Evolutionary conservation across 1,140 invertebrate genomes (phyloP).

Genomic region (Cyphomyrmex costatus): DNA sequence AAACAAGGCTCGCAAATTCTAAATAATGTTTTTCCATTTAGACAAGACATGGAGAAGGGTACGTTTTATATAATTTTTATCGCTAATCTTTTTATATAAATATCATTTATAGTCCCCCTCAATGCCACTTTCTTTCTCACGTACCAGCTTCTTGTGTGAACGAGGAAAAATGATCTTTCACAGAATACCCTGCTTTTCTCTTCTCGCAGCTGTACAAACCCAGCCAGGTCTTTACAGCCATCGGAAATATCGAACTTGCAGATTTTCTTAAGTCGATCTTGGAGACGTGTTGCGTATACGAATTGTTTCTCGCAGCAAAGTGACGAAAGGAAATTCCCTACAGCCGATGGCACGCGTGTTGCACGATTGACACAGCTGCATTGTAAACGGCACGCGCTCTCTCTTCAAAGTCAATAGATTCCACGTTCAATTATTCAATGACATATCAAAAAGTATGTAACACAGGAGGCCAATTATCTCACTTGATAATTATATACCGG

Average conservation of each 20-base stretch:
- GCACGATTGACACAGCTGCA: background rate
- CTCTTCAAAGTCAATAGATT: conserved; percentile 12
- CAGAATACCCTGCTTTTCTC: background rate
- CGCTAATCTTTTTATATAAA: conserved; percentile 13
- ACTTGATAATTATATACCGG: background rate
- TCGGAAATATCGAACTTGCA: background rate
- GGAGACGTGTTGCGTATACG: background rate
- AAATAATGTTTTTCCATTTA: conserved; percentile 13
- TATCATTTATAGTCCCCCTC: background rate
- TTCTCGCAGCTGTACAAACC: background rate
- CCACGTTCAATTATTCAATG: conserved; percentile 9
- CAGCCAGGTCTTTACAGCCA: background rate
- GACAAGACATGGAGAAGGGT: background rate
- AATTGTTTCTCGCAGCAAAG: conserved; percentile 7
- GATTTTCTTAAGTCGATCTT: background rate
- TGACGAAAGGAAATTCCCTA: background rate
- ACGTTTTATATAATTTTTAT: conserved; percentile 11
- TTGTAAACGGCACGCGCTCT: background rate
- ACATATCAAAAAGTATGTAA: background rate
- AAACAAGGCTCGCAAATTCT: background rate
- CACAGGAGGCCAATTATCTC: background rate
- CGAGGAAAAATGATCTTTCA: conserved; percentile 27
- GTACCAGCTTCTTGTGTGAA: background rate
- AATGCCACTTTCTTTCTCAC: background rate
- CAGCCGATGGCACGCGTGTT: background rate